Evolutionary conservation across 2,113 vertebrate genomes (phyloP).

Genomic region (Micronycteris hirsuta): DNA sequence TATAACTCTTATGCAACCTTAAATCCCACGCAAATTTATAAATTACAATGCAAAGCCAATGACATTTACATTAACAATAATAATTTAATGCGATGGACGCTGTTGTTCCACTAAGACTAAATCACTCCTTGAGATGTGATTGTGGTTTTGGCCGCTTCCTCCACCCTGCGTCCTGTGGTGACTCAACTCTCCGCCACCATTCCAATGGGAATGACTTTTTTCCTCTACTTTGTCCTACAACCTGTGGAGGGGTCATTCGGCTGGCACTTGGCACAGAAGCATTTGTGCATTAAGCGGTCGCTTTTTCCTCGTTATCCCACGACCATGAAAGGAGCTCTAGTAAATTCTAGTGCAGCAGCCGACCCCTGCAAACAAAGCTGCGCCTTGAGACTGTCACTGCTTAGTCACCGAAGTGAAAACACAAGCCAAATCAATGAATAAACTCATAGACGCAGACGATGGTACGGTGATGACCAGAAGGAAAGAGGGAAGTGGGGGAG

Average conservation of each 20-base stretch:
- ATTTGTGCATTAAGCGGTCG: background rate
- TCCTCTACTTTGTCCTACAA: background rate
- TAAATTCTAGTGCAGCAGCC: background rate
- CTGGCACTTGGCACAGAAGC: background rate
- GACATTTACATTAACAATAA: background rate
- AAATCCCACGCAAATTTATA: background rate
- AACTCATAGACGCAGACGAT: background rate
- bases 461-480: background rate
- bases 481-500: background rate
- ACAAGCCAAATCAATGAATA: background rate
- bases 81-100: background rate
- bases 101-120: background rate
- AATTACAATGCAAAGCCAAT: slow-evolving; percentile 32
- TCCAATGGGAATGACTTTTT: background rate
- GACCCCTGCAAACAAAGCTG: background rate
- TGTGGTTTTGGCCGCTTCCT: background rate
- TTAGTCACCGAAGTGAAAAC: background rate
- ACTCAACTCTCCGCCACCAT: background rate
- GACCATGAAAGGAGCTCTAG: background rate
- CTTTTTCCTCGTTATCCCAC: background rate
- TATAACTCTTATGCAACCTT: background rate
- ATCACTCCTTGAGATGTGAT: background rate
- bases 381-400: background rate
- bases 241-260: background rate
- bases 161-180: background rate